Conservation (phyloP, 1,140 invertebrate species). For the Drosophila obscura region DNA sequence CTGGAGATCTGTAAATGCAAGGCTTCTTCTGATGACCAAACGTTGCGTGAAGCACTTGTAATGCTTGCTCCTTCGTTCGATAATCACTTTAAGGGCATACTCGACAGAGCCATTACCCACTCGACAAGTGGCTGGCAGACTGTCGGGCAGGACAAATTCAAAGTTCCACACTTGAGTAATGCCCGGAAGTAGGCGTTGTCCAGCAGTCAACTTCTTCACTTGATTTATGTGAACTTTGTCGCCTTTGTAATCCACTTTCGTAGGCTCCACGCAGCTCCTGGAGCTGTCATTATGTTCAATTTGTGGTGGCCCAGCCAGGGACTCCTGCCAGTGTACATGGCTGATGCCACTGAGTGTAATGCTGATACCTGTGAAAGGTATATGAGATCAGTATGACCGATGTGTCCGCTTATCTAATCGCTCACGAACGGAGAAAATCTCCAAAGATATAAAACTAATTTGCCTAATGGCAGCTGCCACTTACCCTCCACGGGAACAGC, state of each 20-base stretch:
- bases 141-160: slow-evolving; percentile 41
- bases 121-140: slow-evolving; percentile 57
- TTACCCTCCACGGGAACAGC: slow-evolving; percentile 55
- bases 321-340: slow-evolving; percentile 46
- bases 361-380: slow-evolving; percentile 29
- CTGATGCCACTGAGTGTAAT: slow-evolving; percentile 48
- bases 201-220: slow-evolving; percentile 20
- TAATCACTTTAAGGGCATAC: slow-evolving; percentile 38
- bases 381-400: slow-evolving; percentile 7
- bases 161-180: slow-evolving; percentile 28
- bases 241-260: slow-evolving; percentile 25
- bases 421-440: background rate
- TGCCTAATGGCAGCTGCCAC: slow-evolving; percentile 35
- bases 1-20: slow-evolving; percentile 39
- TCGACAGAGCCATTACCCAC: slow-evolving; percentile 41
- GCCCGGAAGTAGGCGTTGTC: slow-evolving; percentile 21
- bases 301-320: slow-evolving; percentile 4
- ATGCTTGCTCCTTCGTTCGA: slow-evolving; percentile 50
- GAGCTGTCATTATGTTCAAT: slow-evolving; percentile 65
- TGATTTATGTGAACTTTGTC: slow-evolving; percentile 33
- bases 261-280: slow-evolving; percentile 2
- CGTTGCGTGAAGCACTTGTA: slow-evolving; percentile 58
- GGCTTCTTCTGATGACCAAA: slow-evolving; percentile 41
- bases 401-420: slow-evolving; percentile 50
- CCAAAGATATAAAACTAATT: slow-evolving; percentile 22